These are phyloP conservation scores for Tetropium fuscum DNA, from an alignment of 2,888 invertebrate species.

Conservation along the genomic window DNA sequence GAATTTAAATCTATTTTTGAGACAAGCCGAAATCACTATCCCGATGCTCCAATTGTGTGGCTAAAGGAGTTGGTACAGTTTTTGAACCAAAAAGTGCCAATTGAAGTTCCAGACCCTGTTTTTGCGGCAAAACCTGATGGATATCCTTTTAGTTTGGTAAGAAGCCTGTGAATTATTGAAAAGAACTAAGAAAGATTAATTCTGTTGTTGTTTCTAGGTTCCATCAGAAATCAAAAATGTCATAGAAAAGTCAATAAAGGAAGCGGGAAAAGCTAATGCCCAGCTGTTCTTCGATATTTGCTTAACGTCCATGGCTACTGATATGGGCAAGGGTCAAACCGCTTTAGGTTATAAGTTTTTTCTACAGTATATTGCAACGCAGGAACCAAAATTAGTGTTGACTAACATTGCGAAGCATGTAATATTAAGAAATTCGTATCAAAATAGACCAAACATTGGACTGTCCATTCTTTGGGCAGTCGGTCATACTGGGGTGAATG, in stretches of 20 bases:
- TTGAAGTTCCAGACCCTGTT: conserved; percentile 74
- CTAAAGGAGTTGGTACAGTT: conserved; percentile 77
- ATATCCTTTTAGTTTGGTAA: conserved; percentile 70
- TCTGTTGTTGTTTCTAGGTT: conserved; percentile 54
- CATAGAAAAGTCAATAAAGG: conserved; percentile 68
- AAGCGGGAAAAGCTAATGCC: conserved; percentile 73
- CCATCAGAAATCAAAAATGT: conserved; percentile 59
- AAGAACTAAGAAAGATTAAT: too few species aligned
- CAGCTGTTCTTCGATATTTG: conserved; percentile 80
- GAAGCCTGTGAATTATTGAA: too few species aligned
- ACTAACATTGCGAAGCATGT: conserved; percentile 74
- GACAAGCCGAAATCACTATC: conserved; percentile 74
- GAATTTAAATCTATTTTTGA: conserved; percentile 70
- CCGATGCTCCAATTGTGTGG: conserved; percentile 79
- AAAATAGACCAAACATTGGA: conserved; percentile 80
- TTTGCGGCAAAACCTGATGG: conserved; percentile 70
- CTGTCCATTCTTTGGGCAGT: conserved; percentile 81
- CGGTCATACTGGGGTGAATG: conserved; percentile 77
- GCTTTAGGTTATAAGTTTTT: conserved; percentile 79
- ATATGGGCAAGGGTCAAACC: conserved; percentile 76
- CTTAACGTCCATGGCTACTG: conserved; percentile 77
- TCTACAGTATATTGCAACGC: conserved; percentile 76
- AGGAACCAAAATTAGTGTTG: conserved; percentile 74
- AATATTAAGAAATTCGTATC: conserved; percentile 78
- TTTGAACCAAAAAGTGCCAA: conserved; percentile 72